A percentile compares a stretch with the other conserved stretches of the same genome.
phyloP scores from a whole-genome alignment of 2,113 vertebrate species.

The Perca fluviatilis region DNA sequence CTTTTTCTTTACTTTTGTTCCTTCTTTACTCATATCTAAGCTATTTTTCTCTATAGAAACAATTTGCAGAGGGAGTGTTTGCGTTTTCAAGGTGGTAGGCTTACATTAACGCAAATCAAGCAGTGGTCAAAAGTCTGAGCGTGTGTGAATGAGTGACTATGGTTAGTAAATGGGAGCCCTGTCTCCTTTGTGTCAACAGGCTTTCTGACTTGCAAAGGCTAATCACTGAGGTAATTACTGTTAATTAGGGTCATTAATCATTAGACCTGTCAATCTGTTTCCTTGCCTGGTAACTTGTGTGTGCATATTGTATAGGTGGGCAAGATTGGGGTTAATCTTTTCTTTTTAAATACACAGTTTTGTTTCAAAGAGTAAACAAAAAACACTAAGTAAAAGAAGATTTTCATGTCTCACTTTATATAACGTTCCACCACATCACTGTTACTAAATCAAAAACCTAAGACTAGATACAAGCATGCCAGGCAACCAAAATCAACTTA shows the following conservation, averaged over 20 bases:
- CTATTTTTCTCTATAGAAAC: constrained; percentile 52
- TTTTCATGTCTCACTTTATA: not conserved
- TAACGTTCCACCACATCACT: not conserved
- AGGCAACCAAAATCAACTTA: not conserved
- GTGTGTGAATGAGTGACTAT: constrained; percentile 26
- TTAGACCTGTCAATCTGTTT: constrained; percentile 66
- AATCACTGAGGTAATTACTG: constrained; percentile 79
- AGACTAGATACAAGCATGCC: not conserved
- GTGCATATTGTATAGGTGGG: not conserved
- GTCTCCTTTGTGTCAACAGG: constrained; percentile 77
- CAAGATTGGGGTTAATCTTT: not conserved
- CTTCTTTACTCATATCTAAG: not conserved
- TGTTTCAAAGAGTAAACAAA: not conserved
- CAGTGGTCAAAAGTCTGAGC: not conserved
- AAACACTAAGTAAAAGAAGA: not conserved
- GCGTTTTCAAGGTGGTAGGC: constrained; percentile 24
- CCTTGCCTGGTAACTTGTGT: constrained; percentile 17
- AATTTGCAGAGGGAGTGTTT: constrained; percentile 40
- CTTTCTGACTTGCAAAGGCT: constrained; percentile 64
- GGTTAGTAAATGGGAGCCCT: constrained; percentile 52
- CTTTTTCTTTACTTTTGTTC: not conserved
- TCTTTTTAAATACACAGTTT: not conserved
- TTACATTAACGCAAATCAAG: constrained; percentile 22
- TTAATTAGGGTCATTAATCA: constrained; percentile 83
- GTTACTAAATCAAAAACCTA: not conserved